phyloP scores from a whole-genome alignment of 2,888 invertebrate genomes.

The Bellardia pandia region DNA sequence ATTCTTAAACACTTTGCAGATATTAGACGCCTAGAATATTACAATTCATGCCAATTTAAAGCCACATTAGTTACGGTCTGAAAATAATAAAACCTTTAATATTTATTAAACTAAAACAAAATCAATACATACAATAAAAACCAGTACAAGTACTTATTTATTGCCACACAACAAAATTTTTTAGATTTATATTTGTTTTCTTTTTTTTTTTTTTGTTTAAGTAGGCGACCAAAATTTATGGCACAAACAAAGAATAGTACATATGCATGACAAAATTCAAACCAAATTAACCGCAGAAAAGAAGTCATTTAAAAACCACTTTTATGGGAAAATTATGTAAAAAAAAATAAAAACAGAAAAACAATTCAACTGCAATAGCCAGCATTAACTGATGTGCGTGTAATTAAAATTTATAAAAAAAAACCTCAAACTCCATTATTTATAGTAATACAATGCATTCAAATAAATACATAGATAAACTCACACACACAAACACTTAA shows the following conservation, averaged over 20 bases:
- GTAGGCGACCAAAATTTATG: slow-evolving; percentile 65
- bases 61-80: slow-evolving; percentile 9
- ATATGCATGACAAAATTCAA: slow-evolving; percentile 38
- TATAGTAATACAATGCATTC: neutral
- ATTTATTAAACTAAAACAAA: neutral
- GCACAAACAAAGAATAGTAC: slow-evolving; percentile 36
- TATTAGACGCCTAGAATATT: slow-evolving; percentile 1
- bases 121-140: slow-evolving; percentile 21
- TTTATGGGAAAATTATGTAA: slow-evolving; percentile 11
- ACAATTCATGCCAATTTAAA: neutral
- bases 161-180: neutral
- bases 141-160: neutral
- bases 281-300: slow-evolving; percentile 47
- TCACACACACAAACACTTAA: neutral
- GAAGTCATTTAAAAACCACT: slow-evolving; percentile 54
- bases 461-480: neutral
- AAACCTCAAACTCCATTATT: slow-evolving; percentile 20
- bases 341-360: neutral
- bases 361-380: slow-evolving; percentile 18
- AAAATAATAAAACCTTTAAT: neutral
- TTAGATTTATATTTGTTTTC: neutral
- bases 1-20: neutral
- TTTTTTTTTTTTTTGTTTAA: slow-evolving; percentile 1
- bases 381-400: neutral
- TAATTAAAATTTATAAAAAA: slow-evolving; percentile 17